Evolutionary conservation across 2,113 vertebrate genomes (phyloP), one percentile per base, ranked within the genome.

Genomic region (Myotis yumanensis): DNA sequence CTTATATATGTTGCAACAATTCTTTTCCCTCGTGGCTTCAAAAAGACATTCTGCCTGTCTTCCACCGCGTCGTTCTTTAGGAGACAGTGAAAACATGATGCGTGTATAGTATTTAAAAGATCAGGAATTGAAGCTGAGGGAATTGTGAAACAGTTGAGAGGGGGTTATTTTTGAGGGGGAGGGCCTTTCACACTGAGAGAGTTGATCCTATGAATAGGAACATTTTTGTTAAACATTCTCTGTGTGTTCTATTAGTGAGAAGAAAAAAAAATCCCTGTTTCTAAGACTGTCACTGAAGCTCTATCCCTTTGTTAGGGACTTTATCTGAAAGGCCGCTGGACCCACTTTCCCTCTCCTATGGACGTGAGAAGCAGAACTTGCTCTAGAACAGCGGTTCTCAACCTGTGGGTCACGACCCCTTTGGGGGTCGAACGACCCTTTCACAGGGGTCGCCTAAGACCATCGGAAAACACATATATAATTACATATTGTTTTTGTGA

Each of bases 141-240:
- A 25, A 66, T 3, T 9, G 20, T 57, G 59, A 68, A 16, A 35
- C 66, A 1, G 2, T 9, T 0, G 23, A 35, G 30, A 3, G 25
- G 5, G 22, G 4, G 15, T 18, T 32, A 48, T 76, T 76, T 43
- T 28, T 4, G 9, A 77, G 23, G 54, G 40, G 3, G 10, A 43
- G 25, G 10, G 95, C 89, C 86, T 79, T 86, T 30, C 48, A 64
- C 86, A 0, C 52, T 8, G n/a, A 80, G 40, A 48, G 54, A 51
- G 35, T 32, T 43, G 30, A 12, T 37, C 37, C 85, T 89, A 23
- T 93, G 32, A 76, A 88, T 28, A 12, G 20, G 32, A 28, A 14
- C n/a, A 25, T 84, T 96, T 91, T 89, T 85, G 30, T 48, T 75
- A 92, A 15, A n/a, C 30, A 2, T 59, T 64, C 28, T 81, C 30